Evolutionary conservation across 2,888 invertebrate species (phyloP).

Genomic region (Nomada fucata): DNA sequence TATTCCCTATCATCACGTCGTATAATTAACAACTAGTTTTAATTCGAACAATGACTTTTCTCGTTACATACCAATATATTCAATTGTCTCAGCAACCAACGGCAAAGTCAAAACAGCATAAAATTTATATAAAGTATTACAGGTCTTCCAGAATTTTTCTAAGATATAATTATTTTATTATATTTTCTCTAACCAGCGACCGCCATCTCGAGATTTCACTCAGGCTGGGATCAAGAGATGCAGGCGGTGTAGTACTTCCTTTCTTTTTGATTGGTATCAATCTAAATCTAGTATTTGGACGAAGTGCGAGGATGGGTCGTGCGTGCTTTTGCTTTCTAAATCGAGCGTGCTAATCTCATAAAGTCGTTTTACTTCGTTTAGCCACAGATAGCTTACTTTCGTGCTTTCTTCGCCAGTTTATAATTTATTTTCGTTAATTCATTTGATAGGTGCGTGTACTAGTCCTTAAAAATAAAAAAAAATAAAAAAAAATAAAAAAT

Average conservation of each 20-base stretch:
- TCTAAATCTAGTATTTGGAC: constrained; percentile 83
- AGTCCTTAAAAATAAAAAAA: constrained; percentile 48
- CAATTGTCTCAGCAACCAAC: constrained; percentile 72
- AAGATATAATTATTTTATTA: constrained; percentile 71
- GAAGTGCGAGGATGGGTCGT: constrained; percentile 82
- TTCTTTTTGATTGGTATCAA: constrained; percentile 81
- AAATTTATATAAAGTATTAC: constrained; percentile 76
- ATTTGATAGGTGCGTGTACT: constrained; percentile 59
- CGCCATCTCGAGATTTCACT: constrained; percentile 69
- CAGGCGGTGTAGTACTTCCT: constrained; percentile 62
- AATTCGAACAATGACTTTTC: constrained; percentile 64
- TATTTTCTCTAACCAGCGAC: constrained; percentile 71
- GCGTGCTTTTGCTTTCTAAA: constrained; percentile 77
- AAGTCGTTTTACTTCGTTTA: constrained; percentile 70
- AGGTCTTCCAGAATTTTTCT: constrained; percentile 78
- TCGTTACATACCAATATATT: constrained; percentile 66
- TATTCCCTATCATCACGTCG: constrained; percentile 67
- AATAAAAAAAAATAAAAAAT: background rate
- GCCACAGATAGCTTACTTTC: constrained; percentile 70
- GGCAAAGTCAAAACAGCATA: constrained; percentile 65
- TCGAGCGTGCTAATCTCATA: constrained; percentile 74
- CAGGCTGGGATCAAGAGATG: constrained; percentile 64
- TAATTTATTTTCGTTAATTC: constrained; percentile 67
- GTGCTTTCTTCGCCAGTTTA: constrained; percentile 68
- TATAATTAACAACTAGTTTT: constrained; percentile 70